A percentile compares a stretch with the other conserved stretches of the same genome.
These are phyloP conservation scores for Empidonax traillii DNA, from an alignment of 2,113 vertebrate genomes.

Conservation along the genomic window DNA sequence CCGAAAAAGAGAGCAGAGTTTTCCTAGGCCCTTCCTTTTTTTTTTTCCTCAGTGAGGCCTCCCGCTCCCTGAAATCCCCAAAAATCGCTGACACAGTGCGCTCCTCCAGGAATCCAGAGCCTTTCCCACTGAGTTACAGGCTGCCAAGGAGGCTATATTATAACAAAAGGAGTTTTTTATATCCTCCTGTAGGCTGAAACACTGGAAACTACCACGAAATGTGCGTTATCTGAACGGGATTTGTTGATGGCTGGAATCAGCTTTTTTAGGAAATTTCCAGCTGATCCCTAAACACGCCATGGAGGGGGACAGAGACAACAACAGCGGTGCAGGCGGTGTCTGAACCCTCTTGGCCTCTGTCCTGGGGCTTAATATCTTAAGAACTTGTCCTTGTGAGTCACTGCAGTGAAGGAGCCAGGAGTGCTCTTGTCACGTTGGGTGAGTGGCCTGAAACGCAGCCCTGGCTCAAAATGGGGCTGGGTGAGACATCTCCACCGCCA, in stretches of 20 bases:
- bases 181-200: conserved; percentile 42
- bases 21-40: not conserved
- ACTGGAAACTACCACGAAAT: conserved; percentile 2
- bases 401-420: not conserved
- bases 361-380: conserved; percentile 40
- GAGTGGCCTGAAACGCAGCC: not conserved
- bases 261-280: not conserved
- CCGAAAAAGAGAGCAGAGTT: not conserved
- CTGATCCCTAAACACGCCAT: not conserved
- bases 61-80: conserved; percentile 20
- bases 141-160: conserved; percentile 42
- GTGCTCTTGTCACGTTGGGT: conserved; percentile 2
- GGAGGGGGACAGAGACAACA: not conserved
- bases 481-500: not conserved
- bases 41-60: conserved; percentile 45
- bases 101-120: conserved; percentile 62
- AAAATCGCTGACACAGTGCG: conserved; percentile 53
- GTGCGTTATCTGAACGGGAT: not conserved
- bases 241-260: not conserved
- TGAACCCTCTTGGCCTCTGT: not conserved
- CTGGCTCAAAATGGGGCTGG: not conserved
- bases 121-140: conserved; percentile 48
- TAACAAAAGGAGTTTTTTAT: conserved; percentile 56
- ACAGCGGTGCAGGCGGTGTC: not conserved
- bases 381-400: conserved; percentile 44